Percentiles rank a stretch among this genome's conserved stretches.
Evolutionary conservation across 1,140 invertebrate species (phyloP).

Genomic region (Anastrepha ludens): DNA sequence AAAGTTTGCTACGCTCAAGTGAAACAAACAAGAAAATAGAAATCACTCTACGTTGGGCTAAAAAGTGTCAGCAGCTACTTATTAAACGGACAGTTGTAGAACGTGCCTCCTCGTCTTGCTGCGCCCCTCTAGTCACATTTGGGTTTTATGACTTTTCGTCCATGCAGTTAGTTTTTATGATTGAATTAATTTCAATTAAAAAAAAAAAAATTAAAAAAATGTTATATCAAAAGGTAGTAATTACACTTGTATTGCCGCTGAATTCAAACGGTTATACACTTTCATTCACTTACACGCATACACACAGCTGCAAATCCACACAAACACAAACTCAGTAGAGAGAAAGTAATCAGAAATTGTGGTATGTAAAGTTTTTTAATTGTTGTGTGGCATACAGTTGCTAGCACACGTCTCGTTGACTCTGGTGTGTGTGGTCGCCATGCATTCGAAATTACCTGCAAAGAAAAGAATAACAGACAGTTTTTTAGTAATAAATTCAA

Average conservation of each 20-base stretch:
- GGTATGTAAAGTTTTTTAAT: not conserved
- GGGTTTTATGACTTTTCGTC: not conserved
- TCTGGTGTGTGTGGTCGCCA: conserved; percentile 14
- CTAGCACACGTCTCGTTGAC: not conserved
- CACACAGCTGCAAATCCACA: too few relatives aligned
- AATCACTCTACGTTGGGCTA: not conserved
- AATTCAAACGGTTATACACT: not conserved
- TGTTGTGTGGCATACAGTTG: not conserved
- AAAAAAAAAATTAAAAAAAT: not conserved
- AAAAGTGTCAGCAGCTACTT: not conserved
- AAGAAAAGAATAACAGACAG: not conserved
- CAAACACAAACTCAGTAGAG: not conserved
- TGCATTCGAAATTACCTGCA: not conserved
- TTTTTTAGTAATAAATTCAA: not conserved
- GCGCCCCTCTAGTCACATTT: not conserved
- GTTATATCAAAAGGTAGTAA: not conserved
- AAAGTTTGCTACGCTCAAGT: not conserved
- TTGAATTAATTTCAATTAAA: conserved; percentile 20
- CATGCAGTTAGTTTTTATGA: conserved; percentile 15
- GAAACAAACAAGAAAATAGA: not conserved
- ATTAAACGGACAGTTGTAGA: not conserved
- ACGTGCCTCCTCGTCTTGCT: not conserved
- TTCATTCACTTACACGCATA: not conserved
- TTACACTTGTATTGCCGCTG: too few relatives aligned
- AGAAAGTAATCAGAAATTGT: conserved; percentile 25